phyloP scores from a whole-genome alignment of 2,113 vertebrate genomes.

The Poecile atricapillus region DNA sequence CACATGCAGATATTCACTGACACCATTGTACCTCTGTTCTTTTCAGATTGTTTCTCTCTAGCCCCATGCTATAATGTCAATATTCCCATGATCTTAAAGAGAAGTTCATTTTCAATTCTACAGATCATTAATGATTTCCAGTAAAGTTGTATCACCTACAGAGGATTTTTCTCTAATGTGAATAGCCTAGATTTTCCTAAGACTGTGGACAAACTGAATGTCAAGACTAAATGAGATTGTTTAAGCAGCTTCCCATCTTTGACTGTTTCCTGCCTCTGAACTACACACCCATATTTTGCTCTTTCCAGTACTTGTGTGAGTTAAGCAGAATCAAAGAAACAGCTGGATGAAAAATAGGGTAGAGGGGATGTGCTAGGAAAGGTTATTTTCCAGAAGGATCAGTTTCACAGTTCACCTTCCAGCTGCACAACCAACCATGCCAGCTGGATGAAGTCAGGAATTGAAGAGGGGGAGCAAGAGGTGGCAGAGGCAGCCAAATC shows the following conservation, averaged over 20 bases:
- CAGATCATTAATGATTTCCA: neutral
- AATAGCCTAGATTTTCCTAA: neutral
- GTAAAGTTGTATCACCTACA: neutral
- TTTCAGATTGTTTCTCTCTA: neutral
- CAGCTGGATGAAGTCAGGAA: neutral
- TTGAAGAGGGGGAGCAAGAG: neutral
- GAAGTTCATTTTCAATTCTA: neutral
- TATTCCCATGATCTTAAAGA: neutral
- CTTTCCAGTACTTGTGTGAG: neutral
- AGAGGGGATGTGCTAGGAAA: neutral
- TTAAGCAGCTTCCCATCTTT: neutral
- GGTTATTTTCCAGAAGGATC: neutral
- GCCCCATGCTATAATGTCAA: rapidly evolving
- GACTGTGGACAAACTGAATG: neutral
- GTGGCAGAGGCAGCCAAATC: neutral
- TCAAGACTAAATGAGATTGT: neutral
- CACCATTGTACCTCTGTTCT: neutral
- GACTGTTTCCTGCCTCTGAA: neutral
- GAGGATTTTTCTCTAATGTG: neutral
- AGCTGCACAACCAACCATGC: neutral
- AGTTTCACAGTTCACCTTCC: neutral
- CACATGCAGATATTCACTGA: neutral
- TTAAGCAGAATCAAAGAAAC: neutral
- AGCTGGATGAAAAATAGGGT: neutral
- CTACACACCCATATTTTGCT: neutral